These are phyloP conservation scores for Tiliacea citrago DNA, from an alignment of 2,888 invertebrate genomes.

Conservation along the genomic window DNA sequence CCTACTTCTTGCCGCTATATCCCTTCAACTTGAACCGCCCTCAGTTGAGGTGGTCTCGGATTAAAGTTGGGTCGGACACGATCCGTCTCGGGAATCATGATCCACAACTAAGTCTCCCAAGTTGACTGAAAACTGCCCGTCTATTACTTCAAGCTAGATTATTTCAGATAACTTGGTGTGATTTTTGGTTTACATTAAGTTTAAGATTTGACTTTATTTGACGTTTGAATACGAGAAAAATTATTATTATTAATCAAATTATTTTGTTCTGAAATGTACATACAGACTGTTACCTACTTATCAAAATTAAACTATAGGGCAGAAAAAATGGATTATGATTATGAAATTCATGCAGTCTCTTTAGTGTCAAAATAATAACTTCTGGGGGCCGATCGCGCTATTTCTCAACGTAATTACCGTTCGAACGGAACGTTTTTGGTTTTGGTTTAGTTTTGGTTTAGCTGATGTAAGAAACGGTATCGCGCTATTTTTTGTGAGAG, in stretches of 20 bases:
- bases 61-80: conserved; percentile 73
- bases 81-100: conserved; percentile 71
- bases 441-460: too few species aligned
- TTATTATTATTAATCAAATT: not conserved
- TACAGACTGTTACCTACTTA: not conserved
- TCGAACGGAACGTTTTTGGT: too few species aligned
- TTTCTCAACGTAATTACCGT: too few species aligned
- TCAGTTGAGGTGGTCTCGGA: conserved; percentile 67
- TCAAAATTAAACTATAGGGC: too few species aligned
- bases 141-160: conserved; percentile 41
- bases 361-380: not conserved
- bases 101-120: conserved; percentile 63
- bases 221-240: not conserved
- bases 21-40: conserved; percentile 45
- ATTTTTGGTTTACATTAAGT: conserved; percentile 2
- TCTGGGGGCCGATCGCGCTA: too few species aligned
- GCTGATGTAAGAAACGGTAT: too few species aligned
- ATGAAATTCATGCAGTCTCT: not conserved
- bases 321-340: not conserved
- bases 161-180: conserved; percentile 1
- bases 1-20: conserved; percentile 30
- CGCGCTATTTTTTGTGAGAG: too few species aligned
- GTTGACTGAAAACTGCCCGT: conserved; percentile 42
- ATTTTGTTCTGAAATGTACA: not conserved
- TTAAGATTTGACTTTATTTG: not conserved